These are phyloP conservation scores for Strongylocentrotus purpuratus DNA, from an alignment of 35 echinoderm and acorn worm genomes.

Conservation along the genomic window DNA sequence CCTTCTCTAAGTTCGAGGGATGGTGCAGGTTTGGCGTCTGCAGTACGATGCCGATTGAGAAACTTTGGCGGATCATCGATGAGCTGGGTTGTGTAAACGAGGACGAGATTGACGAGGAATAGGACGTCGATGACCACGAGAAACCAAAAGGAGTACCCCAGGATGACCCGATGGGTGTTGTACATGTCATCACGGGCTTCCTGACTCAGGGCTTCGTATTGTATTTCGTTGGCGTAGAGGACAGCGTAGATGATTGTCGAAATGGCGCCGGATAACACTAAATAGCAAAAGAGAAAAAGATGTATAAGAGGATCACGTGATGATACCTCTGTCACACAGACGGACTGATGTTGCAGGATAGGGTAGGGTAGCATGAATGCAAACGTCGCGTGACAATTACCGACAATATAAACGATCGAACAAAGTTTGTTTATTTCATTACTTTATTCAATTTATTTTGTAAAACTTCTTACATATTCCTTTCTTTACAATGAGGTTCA, in stretches of 20 bases:
- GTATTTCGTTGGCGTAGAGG: constrained; percentile 31
- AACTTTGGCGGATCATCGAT: constrained; percentile 38
- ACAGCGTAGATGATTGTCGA: constrained; percentile 45
- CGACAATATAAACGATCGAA: background rate
- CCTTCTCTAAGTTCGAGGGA: background rate
- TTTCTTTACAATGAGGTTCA: too few relatives aligned
- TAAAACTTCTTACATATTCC: too few relatives aligned
- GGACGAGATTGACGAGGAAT: constrained; percentile 58
- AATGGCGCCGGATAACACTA: constrained; percentile 5
- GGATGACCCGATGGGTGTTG: constrained; percentile 22
- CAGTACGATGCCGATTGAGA: background rate
- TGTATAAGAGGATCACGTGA: background rate
- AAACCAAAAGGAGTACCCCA: constrained; percentile 75
- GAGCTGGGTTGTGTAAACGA: constrained; percentile 54
- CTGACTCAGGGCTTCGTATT: constrained; percentile 32
- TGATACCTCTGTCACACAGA: background rate
- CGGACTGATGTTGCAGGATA: background rate
- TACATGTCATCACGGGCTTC: constrained; percentile 46
- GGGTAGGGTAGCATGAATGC: too few relatives aligned
- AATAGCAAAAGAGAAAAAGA: constrained; percentile 6
- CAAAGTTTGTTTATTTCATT: too few relatives aligned
- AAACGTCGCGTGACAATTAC: too few relatives aligned
- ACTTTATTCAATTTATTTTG: too few relatives aligned
- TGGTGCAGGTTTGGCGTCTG: background rate
- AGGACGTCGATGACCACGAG: constrained; percentile 36